Conservation (phyloP, 37 sponge, comb jelly and placozoan genomes). For the Agelas oroides region DNA sequence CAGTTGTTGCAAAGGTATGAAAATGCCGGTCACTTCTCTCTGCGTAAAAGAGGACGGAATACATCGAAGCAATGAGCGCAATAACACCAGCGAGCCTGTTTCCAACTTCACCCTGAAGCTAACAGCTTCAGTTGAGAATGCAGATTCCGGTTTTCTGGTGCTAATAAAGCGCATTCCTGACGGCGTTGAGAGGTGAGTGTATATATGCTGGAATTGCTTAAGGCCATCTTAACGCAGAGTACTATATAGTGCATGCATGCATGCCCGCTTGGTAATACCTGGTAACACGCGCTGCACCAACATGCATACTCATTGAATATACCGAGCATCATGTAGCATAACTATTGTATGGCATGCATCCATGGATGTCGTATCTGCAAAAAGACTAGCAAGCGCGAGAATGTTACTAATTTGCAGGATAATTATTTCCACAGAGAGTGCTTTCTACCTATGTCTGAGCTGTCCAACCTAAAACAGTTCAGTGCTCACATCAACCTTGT, state of each 20-base stretch:
- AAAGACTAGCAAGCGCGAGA: too few species aligned
- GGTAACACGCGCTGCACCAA: too few species aligned
- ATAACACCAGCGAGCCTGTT: too few species aligned
- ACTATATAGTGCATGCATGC: too few species aligned
- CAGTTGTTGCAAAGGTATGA: background rate
- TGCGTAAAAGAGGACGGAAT: slow-evolving; percentile 7
- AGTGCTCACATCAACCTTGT: background rate
- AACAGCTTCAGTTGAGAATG: background rate
- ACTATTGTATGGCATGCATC: too few species aligned
- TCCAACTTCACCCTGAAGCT: slow-evolving; percentile 1
- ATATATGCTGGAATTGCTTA: too few species aligned
- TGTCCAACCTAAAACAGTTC: slow-evolving; percentile 1
- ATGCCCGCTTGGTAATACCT: too few species aligned
- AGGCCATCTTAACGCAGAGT: too few species aligned
- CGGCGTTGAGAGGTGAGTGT: background rate
- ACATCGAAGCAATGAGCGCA: slow-evolving; percentile 5
- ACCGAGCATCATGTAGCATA: too few species aligned
- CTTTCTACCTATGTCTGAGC: background rate
- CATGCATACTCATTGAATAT: too few species aligned
- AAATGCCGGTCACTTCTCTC: background rate
- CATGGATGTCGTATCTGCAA: too few species aligned
- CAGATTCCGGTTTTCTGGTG: background rate
- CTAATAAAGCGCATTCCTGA: slow-evolving; percentile 8
- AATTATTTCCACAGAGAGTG: background rate
- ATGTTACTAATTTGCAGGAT: background rate